Evolutionary conservation across 2,797 vertebrate species (phyloP).

Genomic region (Mormyrus proboscirostris): DNA sequence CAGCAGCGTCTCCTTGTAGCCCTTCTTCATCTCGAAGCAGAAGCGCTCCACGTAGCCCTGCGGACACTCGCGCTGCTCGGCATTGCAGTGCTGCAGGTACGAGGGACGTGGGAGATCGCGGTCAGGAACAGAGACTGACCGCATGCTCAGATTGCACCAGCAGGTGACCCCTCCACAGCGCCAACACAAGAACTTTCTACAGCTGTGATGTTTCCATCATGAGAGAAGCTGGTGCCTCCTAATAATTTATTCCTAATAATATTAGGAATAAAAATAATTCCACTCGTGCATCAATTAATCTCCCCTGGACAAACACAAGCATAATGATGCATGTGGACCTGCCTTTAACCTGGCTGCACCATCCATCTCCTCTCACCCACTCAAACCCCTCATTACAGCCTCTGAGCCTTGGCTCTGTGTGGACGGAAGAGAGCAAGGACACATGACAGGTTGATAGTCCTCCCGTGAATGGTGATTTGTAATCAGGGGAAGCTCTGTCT

Average conservation of each 20-base stretch:
- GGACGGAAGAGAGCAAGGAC: not conserved
- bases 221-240: not conserved
- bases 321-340: not conserved
- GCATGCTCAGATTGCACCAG: not conserved
- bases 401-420: not conserved
- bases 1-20: conserved; percentile 90
- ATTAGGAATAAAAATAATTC: not conserved
- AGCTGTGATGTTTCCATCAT: not conserved
- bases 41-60: conserved; percentile 87
- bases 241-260: too few relatives aligned
- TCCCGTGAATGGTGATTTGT: not conserved
- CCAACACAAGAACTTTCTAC: not conserved
- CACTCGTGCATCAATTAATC: not conserved
- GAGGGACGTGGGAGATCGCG: not conserved
- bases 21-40: conserved; percentile 98
- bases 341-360: not conserved
- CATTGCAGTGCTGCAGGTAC: conserved; percentile 75
- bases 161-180: not conserved
- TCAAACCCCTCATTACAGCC: not conserved
- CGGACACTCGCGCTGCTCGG: conserved; percentile 86
- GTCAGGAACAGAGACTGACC: not conserved
- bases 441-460: not conserved
- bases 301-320: not conserved
- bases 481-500: not conserved
- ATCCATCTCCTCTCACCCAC: conserved; percentile 10